These are phyloP conservation scores for Sipha maydis DNA, from an alignment of 2,888 invertebrate genomes.

Conservation along the genomic window DNA sequence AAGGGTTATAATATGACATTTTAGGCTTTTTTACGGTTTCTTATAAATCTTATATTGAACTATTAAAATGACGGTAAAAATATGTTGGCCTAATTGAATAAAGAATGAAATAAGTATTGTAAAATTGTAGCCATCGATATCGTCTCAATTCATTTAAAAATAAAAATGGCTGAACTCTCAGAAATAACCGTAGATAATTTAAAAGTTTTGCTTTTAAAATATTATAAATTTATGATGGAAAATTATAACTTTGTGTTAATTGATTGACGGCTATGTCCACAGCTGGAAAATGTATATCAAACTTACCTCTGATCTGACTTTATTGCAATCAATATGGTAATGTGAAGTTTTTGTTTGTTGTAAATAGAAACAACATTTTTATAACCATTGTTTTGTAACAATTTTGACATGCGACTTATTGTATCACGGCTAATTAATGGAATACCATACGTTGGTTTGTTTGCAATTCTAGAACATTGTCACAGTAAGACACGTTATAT, in stretches of 20 bases:
- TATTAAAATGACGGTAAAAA: neutral
- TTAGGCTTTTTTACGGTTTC: neutral
- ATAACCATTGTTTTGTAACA: conserved; percentile 3
- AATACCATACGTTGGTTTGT: neutral
- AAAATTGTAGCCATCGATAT: neutral
- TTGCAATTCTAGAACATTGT: conserved; percentile 39
- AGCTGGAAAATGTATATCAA: neutral
- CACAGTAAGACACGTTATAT: neutral
- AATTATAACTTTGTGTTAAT: neutral
- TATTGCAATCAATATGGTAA: neutral
- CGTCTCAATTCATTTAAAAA: neutral
- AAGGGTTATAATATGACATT: neutral
- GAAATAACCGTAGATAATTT: neutral
- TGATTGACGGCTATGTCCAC: neutral
- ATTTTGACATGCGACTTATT: conserved; percentile 26
- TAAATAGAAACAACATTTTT: conserved; percentile 4
- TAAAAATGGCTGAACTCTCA: neutral
- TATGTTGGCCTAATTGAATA: neutral
- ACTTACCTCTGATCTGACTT: too few relatives aligned
- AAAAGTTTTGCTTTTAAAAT: neutral
- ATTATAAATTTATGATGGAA: neutral
- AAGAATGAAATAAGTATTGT: neutral
- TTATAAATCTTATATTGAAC: neutral
- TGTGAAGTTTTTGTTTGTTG: neutral
- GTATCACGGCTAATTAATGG: conserved; percentile 29